Evolutionary conservation across 2,888 invertebrate species (phyloP), one percentile per base, ranked within the genome.

Genomic region (Acanthosepion lycidas): DNA sequence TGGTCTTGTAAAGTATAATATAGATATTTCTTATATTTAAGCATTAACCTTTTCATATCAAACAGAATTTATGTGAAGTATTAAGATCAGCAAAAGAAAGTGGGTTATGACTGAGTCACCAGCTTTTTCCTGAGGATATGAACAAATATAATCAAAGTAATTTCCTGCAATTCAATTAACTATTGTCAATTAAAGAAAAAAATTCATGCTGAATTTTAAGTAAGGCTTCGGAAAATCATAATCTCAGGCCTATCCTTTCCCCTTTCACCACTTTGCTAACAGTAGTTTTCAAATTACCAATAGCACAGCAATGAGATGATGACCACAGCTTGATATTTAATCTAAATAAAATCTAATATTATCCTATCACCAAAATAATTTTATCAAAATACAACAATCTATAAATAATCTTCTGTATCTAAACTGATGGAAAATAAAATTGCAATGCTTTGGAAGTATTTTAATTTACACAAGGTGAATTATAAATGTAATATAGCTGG

Each of bases 131-230:
- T 15, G 78, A 78, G 18, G 78, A 78, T 78, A 78, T 78, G 78
- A n/a, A n/a, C n/a, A 78, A 78, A 78, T 78, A 78, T 78, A 78
- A 78, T 78, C 78, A 78, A 78, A 78, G 78, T 78, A 78, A 78
- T 78, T 78, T 78, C 78, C 78, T 78, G 78, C 23, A 78, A 78
- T 78, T 78, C 78, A 78, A 78, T 78, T 78, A 33, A 78, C 78
- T 78, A n/a, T 78, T 78, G 18, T 78, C n/a, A 78, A 78, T 78
- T 78, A 78, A 78, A 78, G 78, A 78, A 78, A 78, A 78, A 78
- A 59, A 59, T 23, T 0, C 59, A 59, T 59, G 59, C 20, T 59
- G 20, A 20, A n/a, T 78, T 78, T 78, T 33, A 78, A 78, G n/a
- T 23, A 33, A 15, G 78, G n/a, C 33, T 78, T 78, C 78, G 33